Conservation (phyloP, 1,140 invertebrate species). For the Brachionus asplanchnoidis region DNA sequence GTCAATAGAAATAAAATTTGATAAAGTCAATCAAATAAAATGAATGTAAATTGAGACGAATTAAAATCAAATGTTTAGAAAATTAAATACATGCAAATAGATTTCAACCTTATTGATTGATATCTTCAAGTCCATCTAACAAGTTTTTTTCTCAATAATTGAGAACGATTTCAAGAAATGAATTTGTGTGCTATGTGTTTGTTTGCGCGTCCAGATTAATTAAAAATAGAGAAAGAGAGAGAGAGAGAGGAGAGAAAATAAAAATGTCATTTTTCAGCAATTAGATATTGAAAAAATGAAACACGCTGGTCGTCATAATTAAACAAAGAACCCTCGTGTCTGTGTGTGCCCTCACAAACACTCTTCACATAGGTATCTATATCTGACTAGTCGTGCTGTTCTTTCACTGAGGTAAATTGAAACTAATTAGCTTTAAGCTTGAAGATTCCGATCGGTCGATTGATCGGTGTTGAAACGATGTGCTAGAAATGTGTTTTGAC, state of each 20-base stretch:
- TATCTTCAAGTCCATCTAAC: neutral
- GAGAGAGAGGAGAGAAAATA: neutral
- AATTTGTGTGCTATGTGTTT: neutral
- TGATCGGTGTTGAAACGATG: neutral
- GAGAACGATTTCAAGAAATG: neutral
- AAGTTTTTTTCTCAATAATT: neutral
- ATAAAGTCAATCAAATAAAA: conserved; percentile 25
- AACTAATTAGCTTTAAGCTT: neutral
- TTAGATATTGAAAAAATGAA: neutral
- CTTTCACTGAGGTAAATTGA: neutral
- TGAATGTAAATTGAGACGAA: conserved; percentile 18
- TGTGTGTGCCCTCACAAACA: neutral
- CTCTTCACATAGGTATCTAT: neutral
- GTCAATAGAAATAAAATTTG: conserved; percentile 4
- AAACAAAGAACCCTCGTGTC: neutral
- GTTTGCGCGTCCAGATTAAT: neutral
- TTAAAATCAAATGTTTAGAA: conserved; percentile 18
- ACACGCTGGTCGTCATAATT: neutral
- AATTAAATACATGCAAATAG: neutral
- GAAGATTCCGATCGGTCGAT: neutral
- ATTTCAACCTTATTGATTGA: neutral
- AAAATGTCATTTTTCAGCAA: neutral
- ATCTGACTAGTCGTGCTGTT: neutral
- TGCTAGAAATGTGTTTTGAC: neutral
- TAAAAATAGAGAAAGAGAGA: neutral